Evolutionary conservation across 2,797 vertebrate genomes (phyloP), one percentile per base, ranked within the genome.

Genomic region (Myiotriccus ornatus): DNA sequence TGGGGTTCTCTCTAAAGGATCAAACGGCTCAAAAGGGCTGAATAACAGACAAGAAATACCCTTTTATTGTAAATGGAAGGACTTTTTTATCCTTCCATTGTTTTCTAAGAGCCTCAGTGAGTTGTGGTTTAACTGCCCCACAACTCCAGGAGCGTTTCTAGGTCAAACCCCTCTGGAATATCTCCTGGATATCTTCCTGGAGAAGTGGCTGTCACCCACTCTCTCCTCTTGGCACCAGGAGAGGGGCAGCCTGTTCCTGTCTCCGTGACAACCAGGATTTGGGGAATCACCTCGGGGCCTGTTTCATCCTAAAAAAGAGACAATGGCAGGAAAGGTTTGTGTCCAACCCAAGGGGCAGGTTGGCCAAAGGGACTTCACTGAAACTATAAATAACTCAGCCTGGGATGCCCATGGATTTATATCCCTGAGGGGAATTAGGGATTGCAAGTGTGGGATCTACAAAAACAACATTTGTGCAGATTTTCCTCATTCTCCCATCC

Each of bases 251-350:
- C 49, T 6, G 1, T 46, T 86, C 41, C 91, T 44, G 70, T 84
- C 70, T 89, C 93, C 70, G 16, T 71, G 87, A 46, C 89, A 92
- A 81, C 69, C 65, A 84, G 57, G 57, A 75, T 80, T 86, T 88
- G 44, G 32, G 62, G 64, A 69, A 90, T 78, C 84, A 81, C 57
- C 81, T 44, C 9, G 5, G 43, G 43, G 19, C 9, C 43, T 43
- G 68, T 10, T 41, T 89, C 43, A 27, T 56, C 64, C 70, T 57
- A 13, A 59, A 56, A 3, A 15, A 67, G 43, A 44, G 43, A 21
- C 43, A 44, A 10, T 39, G 56, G 34, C 56, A 86, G 60, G 41
- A 59, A 84, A 71, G 5, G 5, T 44, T 56, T 7, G 6, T 28
- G 50, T 37, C 20, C 35, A 47, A 0, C 46, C 56, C 53, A 13